Evolutionary conservation across 2,113 vertebrate species (phyloP).

Genomic region (Xiphias gladius): DNA sequence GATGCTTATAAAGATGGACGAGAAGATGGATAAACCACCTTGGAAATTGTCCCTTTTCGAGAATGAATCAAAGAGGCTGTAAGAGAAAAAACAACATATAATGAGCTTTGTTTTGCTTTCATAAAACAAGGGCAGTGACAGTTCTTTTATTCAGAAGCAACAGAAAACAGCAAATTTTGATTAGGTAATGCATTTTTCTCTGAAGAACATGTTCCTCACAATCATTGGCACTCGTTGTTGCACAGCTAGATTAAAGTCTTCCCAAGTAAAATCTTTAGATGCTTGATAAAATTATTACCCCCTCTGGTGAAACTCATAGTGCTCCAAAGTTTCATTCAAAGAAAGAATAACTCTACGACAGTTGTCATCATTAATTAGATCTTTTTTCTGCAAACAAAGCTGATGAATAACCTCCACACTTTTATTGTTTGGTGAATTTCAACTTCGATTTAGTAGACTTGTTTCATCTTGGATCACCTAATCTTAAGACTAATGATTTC

Average conservation of each 20-base stretch:
- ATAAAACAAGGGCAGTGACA: neutral
- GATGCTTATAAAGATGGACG: neutral
- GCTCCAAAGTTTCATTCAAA: constrained; percentile 28
- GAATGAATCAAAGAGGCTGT: neutral
- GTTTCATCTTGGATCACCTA: neutral
- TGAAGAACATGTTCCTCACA: constrained; percentile 2
- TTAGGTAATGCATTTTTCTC: constrained; percentile 5
- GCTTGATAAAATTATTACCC: constrained; percentile 50
- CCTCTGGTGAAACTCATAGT: constrained; percentile 9
- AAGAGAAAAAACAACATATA: neutral
- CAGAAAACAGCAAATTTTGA: neutral
- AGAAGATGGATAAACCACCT: neutral
- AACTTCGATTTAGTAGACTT: neutral
- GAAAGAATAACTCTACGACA: neutral
- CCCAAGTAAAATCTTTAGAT: constrained; percentile 27
- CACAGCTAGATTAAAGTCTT: constrained; percentile 50
- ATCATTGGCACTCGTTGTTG: constrained; percentile 16
- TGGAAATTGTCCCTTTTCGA: neutral
- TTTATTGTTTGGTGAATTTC: constrained; percentile 2
- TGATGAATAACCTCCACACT: neutral
- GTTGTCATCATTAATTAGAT: neutral
- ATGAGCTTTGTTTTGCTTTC: constrained; percentile 10
- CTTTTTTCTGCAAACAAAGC: neutral
- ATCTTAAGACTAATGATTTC: neutral
- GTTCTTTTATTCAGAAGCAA: constrained; percentile 14